phyloP scores from a whole-genome alignment of 2,797 vertebrate genomes.

The Adelosebastes latens region DNA sequence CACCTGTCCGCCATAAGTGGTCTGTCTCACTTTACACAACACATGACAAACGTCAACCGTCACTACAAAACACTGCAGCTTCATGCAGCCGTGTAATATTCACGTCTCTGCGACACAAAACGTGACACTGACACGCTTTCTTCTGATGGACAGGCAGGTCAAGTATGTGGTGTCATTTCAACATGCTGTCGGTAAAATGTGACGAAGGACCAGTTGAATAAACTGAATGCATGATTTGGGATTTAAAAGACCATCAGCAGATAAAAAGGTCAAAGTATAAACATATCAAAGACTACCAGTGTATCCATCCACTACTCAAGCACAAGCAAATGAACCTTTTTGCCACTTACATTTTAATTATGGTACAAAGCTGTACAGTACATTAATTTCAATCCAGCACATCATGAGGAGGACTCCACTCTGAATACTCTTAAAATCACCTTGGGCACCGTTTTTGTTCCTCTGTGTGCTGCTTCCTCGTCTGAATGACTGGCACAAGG shows the following conservation, averaged over 20 bases:
- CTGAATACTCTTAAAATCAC: constrained; percentile 21
- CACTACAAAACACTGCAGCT: too few species aligned
- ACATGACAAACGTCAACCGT: too few species aligned
- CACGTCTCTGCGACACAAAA: too few species aligned
- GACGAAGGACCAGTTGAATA: neutral
- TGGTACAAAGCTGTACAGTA: neutral
- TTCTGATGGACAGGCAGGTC: too few species aligned
- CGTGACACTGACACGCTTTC: too few species aligned
- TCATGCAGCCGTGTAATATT: too few species aligned
- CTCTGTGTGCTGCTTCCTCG: neutral
- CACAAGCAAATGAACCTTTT: neutral
- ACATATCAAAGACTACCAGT: neutral
- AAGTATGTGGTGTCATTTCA: too few species aligned
- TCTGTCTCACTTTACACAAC: too few species aligned
- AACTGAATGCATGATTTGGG: neutral
- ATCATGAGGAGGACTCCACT: neutral
- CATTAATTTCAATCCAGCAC: neutral
- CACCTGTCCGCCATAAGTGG: too few species aligned
- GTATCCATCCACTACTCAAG: neutral
- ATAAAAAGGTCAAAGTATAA: neutral
- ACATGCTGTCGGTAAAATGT: neutral
- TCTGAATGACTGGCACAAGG: constrained; percentile 13
- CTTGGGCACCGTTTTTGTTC: neutral
- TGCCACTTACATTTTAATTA: neutral
- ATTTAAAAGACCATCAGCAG: neutral